A percentile compares a stretch with the other conserved stretches of the same genome.
phyloP scores from a whole-genome alignment of 2,797 vertebrate species.

The Pangasius sanitwongsei region DNA sequence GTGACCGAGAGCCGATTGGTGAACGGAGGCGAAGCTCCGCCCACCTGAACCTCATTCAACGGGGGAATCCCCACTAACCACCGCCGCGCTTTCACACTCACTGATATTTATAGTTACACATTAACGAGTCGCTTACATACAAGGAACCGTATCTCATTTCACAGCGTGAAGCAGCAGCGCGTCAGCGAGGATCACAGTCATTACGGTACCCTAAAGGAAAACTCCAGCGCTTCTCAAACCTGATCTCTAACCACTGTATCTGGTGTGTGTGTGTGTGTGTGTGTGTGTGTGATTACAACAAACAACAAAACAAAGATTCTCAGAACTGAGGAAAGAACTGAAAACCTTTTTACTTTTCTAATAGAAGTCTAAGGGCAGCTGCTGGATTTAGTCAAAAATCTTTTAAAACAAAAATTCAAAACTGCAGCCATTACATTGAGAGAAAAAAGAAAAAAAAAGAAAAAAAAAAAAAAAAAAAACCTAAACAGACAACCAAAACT shows the following conservation, averaged over 20 bases:
- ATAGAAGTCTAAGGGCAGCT: neutral
- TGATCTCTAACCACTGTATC: too few species aligned
- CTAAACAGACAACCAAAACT: neutral
- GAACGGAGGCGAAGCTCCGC: neutral
- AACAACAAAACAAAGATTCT: neutral
- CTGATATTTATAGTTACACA: conserved; percentile 36
- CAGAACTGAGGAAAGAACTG: neutral
- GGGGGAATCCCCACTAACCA: conserved; percentile 40
- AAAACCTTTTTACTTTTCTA: neutral
- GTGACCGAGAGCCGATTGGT: conserved; percentile 12
- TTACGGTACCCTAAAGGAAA: neutral
- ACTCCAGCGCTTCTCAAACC: neutral
- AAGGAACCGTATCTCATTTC: neutral
- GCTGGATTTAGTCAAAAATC: neutral
- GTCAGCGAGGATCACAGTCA: neutral
- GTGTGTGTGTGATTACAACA: too few species aligned
- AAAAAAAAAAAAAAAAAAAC: neutral
- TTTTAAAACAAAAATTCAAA: neutral
- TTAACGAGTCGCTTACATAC: conserved; percentile 44
- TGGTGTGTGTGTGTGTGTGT: neutral
- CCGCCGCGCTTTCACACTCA: conserved; percentile 12
- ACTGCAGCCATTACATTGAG: neutral
- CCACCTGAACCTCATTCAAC: conserved; percentile 10
- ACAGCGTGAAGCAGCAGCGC: too few species aligned
- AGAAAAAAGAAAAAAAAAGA: too few species aligned